Evolutionary conservation across 2,888 invertebrate genomes (phyloP).

Genomic region (Perizoma flavofasciatum): DNA sequence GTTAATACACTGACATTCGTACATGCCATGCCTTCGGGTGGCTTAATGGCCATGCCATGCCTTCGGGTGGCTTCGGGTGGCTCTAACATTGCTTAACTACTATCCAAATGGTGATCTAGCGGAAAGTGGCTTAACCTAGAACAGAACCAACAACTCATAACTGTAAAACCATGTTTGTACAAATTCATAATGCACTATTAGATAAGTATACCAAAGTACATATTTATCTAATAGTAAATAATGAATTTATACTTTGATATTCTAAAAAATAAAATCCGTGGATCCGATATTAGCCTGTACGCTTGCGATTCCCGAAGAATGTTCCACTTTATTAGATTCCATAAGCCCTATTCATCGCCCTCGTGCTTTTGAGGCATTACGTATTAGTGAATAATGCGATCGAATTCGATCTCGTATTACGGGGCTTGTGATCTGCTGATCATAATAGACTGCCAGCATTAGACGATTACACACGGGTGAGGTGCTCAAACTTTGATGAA

Average conservation of each 20-base stretch:
- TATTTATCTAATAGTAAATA: too few species aligned
- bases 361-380: conserved; percentile 68
- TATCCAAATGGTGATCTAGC: too few species aligned
- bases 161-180: too few species aligned
- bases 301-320: conserved; percentile 64
- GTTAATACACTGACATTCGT: too few species aligned
- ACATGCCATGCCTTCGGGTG: too few species aligned
- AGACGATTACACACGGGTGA: conserved; percentile 59
- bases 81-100: too few species aligned
- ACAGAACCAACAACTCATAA: too few species aligned
- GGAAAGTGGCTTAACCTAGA: too few species aligned
- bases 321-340: conserved; percentile 81
- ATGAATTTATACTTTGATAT: conserved; percentile 12
- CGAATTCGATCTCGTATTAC: conserved; percentile 76
- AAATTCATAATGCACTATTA: too few species aligned
- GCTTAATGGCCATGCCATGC: too few species aligned
- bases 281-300: conserved; percentile 63
- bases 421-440: conserved; percentile 67
- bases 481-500: conserved; percentile 54
- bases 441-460: conserved; percentile 73
- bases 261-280: conserved; percentile 12
- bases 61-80: too few species aligned
- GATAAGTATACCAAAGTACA: too few species aligned
- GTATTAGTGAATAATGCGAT: conserved; percentile 80
- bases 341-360: conserved; percentile 78